phyloP scores from a whole-genome alignment of 1,140 invertebrate species.

The Homalodisca vitripennis region DNA sequence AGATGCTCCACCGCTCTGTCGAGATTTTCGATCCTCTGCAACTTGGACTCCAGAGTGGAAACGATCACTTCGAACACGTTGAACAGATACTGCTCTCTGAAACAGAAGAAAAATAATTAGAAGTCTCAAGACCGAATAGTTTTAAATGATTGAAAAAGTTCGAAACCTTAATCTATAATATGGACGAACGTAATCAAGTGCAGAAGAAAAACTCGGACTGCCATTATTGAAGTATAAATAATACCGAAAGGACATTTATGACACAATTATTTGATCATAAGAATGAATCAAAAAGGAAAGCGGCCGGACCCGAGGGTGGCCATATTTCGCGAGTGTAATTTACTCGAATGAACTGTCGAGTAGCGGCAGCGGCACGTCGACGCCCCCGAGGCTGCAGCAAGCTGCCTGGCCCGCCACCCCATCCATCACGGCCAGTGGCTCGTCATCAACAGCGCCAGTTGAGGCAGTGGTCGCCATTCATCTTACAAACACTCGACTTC shows the following conservation, averaged over 20 bases:
- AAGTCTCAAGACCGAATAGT: neutral
- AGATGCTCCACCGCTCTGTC: conserved; percentile 83
- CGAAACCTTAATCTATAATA: neutral
- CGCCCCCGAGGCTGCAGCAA: neutral
- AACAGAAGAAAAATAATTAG: conserved; percentile 50
- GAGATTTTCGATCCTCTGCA: conserved; percentile 81
- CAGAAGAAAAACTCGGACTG: neutral
- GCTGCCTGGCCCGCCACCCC: too few relatives aligned
- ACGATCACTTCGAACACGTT: conserved; percentile 87
- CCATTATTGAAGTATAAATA: neutral
- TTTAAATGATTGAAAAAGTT: neutral
- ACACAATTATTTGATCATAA: conserved; percentile 14
- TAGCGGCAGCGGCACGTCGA: too few relatives aligned
- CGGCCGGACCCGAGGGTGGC: neutral
- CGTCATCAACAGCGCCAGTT: too few relatives aligned
- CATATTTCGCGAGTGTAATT: conserved; percentile 8
- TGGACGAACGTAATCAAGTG: neutral
- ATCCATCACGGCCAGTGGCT: neutral
- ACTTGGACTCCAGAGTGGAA: conserved; percentile 80
- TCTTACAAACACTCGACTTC: too few relatives aligned
- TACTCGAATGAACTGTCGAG: neutral
- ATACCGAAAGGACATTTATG: conserved; percentile 2
- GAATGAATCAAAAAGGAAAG: conserved; percentile 15
- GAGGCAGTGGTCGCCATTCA: too few relatives aligned
- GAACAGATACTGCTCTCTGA: conserved; percentile 84